Conservation (phyloP, 2,888 invertebrate genomes). For the Volucella inflata region DNA sequence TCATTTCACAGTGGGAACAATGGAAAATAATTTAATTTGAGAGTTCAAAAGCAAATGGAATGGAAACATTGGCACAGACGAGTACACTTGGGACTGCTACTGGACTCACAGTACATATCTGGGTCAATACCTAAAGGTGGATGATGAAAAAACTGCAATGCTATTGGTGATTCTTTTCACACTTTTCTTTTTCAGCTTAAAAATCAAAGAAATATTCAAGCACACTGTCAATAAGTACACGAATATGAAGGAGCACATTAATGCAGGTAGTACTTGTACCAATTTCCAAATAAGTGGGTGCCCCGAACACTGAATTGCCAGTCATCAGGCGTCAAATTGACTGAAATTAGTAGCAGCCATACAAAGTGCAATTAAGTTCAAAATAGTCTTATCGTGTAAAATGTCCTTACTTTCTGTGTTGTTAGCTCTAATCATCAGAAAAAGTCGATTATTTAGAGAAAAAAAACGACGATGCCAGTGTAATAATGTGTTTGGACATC, state of each 20-base stretch:
- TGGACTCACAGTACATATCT: neutral
- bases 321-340: neutral
- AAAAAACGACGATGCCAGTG: no score
- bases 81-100: constrained; percentile 2
- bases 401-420: no score
- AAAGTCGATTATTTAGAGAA: no score
- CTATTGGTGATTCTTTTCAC: constrained; percentile 27
- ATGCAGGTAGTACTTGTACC: neutral
- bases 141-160: neutral
- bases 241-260: neutral
- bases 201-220: neutral
- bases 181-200: neutral
- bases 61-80: constrained; percentile 45
- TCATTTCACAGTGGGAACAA: constrained; percentile 13
- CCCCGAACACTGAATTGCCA: neutral
- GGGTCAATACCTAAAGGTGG: constrained; percentile 27
- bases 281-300: constrained; percentile 5
- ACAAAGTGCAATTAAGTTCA: neutral
- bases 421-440: no score
- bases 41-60: constrained; percentile 47
- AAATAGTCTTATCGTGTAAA: no score
- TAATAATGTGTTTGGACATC: no score
- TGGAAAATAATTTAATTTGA: constrained; percentile 57
- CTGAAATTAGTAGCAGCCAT: constrained; percentile 2
- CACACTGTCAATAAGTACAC: no score